A percentile compares a stretch with the other conserved stretches of the same genome.
These are phyloP conservation scores for Eristalis arbustorum DNA, from an alignment of 2,888 invertebrate species.

Conservation along the genomic window DNA sequence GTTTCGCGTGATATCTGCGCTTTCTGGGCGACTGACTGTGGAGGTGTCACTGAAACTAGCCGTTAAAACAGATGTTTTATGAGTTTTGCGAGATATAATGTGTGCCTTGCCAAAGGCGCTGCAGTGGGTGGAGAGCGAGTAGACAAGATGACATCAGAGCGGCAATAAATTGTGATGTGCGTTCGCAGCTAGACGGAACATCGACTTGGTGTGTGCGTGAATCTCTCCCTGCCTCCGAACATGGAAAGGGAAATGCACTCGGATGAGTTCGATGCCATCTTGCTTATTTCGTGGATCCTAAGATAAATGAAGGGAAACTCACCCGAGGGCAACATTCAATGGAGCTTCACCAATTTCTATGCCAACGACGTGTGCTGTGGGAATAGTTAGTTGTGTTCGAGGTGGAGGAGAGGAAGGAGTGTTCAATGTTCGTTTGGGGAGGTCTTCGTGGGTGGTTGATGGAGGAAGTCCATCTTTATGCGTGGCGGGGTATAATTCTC, in stretches of 20 bases:
- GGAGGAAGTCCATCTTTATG: background rate
- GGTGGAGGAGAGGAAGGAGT: background rate
- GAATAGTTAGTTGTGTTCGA: background rate
- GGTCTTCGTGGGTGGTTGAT: background rate
- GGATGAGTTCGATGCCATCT: background rate
- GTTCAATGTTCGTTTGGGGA: background rate
- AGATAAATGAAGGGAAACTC: constrained; percentile 23
- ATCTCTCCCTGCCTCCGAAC: background rate
- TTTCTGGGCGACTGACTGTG: constrained; percentile 44
- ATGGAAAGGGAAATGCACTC: background rate
- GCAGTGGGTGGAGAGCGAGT: constrained; percentile 11
- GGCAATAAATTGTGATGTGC: constrained; percentile 55
- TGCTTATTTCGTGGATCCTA: background rate
- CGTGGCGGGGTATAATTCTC: background rate
- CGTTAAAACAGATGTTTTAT: constrained; percentile 48
- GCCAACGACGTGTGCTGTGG: background rate
- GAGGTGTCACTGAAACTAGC: background rate
- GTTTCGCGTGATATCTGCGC: constrained; percentile 22
- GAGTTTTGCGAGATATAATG: background rate
- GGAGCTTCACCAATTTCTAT: background rate
- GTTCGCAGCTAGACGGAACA: constrained; percentile 26
- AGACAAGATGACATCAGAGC: constrained; percentile 42
- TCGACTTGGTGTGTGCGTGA: background rate
- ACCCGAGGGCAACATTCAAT: constrained; percentile 7
- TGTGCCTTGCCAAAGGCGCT: background rate